Base-by-base conservation (phyloP, 2,113 vertebrate genomes). In the Tachuris rubrigastra region DNA sequence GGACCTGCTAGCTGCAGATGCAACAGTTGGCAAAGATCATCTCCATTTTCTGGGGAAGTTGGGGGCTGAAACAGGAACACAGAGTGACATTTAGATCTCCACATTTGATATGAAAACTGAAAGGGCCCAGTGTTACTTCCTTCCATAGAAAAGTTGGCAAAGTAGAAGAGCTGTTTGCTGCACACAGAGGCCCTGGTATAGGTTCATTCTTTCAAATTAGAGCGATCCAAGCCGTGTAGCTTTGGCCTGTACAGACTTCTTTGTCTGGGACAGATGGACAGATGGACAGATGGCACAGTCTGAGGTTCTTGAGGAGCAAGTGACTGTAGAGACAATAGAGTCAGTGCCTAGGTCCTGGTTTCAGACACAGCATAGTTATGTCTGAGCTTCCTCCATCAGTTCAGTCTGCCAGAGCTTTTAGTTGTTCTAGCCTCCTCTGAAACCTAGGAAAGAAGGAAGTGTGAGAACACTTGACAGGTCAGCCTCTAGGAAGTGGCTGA, bases 1-100 rank as follows among this genome's bases (percentile, higher is more conserved):
- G 77, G 33, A 44, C 14, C 23, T 81, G 21, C 27, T 81, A 33
- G 33, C 44, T 80, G 65, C 71, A 68, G 35, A 33, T 92, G 35
- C 88, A 93, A 30, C 24, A 47, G 35, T 33, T 90, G 46, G 37
- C 65, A 95, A 53, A 92, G 44, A 69, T 72, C 5, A 72, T 37
- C 58, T 87, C 20, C 27, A 27, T 82, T 92, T 93, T 93, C 53
- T 89, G 85, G 75, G 87, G 89, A 96, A 82, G 74, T 7, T 91
- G 20, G 30, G 37, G 23, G 9, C 69, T 85, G 56, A 91, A 94
- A 78, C 89, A 95, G 77, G 83, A 95, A 85, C 81, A 78, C 19
- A 10, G 0, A 4, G 27, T 60, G 47, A 78, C 62, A 23, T 42
- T 89, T 53, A 42, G 31, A 75, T 85, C 78, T 72, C 69, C 9